phyloP scores from a whole-genome alignment of 2,888 invertebrate species.

The Lycophotia porphyrea region DNA sequence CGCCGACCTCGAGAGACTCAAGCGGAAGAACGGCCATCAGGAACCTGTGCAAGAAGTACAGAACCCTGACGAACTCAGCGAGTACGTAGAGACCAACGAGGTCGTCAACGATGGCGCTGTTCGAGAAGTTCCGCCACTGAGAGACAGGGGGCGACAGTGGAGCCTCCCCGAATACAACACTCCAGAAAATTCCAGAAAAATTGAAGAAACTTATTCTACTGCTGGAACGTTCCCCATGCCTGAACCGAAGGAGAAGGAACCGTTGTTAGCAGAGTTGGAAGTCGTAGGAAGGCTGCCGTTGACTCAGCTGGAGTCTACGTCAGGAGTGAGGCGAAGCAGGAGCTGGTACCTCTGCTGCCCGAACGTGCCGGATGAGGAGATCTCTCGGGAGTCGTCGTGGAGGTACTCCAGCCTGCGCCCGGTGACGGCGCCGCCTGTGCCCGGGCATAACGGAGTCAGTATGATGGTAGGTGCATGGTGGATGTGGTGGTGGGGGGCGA shows the following conservation, averaged over 20 bases:
- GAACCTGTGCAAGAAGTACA: conserved; percentile 65
- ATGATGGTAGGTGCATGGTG: conserved; percentile 70
- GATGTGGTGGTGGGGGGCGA: neutral
- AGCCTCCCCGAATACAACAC: conserved; percentile 81
- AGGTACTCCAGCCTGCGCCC: conserved; percentile 85
- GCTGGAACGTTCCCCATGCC: conserved; percentile 89
- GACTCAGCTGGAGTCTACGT: conserved; percentile 79
- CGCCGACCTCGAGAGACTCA: conserved; percentile 90
- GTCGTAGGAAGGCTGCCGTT: conserved; percentile 83
- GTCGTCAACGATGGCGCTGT: conserved; percentile 81
- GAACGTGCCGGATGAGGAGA: conserved; percentile 84
- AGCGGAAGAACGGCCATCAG: conserved; percentile 76
- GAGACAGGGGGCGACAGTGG: conserved; percentile 78
- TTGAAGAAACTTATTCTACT: conserved; percentile 86
- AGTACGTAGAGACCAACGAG: conserved; percentile 82
- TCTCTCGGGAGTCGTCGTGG: conserved; percentile 85
- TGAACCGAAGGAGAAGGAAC: conserved; percentile 86
- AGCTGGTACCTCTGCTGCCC: conserved; percentile 91
- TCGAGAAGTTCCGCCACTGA: conserved; percentile 80
- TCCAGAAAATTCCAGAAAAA: conserved; percentile 76
- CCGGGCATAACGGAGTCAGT: conserved; percentile 77
- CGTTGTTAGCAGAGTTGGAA: conserved; percentile 83
- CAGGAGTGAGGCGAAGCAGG: conserved; percentile 88
- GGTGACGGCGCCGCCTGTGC: conserved; percentile 82
- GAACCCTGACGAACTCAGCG: conserved; percentile 87